phyloP scores from a whole-genome alignment of 2,888 invertebrate genomes.

The Lasioglossum zephyrum region DNA sequence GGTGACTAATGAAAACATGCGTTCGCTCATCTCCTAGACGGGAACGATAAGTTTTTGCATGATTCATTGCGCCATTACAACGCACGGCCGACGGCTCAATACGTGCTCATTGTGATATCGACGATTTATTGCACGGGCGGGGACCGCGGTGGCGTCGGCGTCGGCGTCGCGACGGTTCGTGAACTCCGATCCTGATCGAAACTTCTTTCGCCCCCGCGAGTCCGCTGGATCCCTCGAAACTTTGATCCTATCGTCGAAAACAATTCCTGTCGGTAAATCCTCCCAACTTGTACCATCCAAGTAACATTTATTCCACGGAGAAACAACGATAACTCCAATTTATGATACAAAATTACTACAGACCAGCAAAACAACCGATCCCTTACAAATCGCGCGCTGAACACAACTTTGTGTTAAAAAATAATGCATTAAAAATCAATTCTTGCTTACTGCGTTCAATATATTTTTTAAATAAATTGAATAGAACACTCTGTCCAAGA shows the following conservation, averaged over 20 bases:
- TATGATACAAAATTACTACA: neutral
- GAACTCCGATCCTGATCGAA: slow-evolving; percentile 51
- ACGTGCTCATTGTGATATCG: slow-evolving; percentile 72
- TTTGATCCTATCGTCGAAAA: slow-evolving; percentile 42
- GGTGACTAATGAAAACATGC: slow-evolving; percentile 73
- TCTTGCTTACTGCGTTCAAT: neutral
- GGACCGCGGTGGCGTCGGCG: slow-evolving; percentile 38
- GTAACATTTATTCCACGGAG: neutral
- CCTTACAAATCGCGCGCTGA: neutral
- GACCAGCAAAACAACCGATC: neutral
- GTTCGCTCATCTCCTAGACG: slow-evolving; percentile 68
- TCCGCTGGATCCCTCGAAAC: slow-evolving; percentile 38
- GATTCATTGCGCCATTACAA: slow-evolving; percentile 73
- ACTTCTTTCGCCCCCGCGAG: slow-evolving; percentile 45
- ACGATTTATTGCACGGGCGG: slow-evolving; percentile 69
- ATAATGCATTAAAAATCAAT: neutral
- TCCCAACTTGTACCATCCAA: neutral
- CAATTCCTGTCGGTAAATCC: neutral
- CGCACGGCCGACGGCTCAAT: slow-evolving; percentile 68
- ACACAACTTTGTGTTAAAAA: neutral
- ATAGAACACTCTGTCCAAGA: neutral
- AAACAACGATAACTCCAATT: neutral
- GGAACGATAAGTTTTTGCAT: slow-evolving; percentile 68
- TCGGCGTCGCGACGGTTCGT: neutral
- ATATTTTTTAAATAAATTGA: neutral